Evolutionary conservation across 2,888 invertebrate genomes (phyloP), one percentile per base, ranked within the genome.

Genomic region (Eutolmus rufibarbis): DNA sequence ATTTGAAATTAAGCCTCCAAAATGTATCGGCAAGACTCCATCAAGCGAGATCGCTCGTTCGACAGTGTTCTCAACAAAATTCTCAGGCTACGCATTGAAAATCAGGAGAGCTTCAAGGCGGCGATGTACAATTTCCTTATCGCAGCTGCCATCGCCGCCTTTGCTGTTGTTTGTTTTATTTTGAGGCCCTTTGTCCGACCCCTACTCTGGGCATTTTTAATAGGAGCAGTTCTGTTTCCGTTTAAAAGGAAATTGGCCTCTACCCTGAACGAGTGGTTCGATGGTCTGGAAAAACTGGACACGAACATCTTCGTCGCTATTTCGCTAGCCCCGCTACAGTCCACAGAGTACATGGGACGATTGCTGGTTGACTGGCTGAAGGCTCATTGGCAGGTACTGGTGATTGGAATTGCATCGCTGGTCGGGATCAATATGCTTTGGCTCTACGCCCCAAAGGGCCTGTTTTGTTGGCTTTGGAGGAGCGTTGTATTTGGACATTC

Each of bases 171-270:
- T 8, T 98, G 97, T 92, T 94, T 97, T 89, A 96, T 97, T 89
- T 93, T 98, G 43, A 96, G 97, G 90, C 98, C 98, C 0, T 99
- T 98, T 92, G 95, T 99, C 51, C 96, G 97, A 89, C 98, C 99
- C 0, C 93, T 99, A 86, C 94, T 99, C 90, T 99, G 99, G 99
- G 98, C 99, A 0, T 94, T 98, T 87, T 93, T 99, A 46, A 97
- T 98, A 90, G 99, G 99, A n/a, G 98, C 98, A 0, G 96, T 98
- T 57, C 94, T 99, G n/a, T 98, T 98, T 92, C 99, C 99, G 0
- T 96, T 98, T 91, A 99, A 99, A 92, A 95, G 96, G 88, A 95
- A 95, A 87, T 92, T 98, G 76, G 95, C 97, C 0, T 95, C 95
- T 88, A 93, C 95, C 88, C 94, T 97, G 31, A 95, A 96, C 90